phyloP scores from a whole-genome alignment of 37 sponge, comb jelly and placozoan genomes.

The Petrosia ficiformis region DNA sequence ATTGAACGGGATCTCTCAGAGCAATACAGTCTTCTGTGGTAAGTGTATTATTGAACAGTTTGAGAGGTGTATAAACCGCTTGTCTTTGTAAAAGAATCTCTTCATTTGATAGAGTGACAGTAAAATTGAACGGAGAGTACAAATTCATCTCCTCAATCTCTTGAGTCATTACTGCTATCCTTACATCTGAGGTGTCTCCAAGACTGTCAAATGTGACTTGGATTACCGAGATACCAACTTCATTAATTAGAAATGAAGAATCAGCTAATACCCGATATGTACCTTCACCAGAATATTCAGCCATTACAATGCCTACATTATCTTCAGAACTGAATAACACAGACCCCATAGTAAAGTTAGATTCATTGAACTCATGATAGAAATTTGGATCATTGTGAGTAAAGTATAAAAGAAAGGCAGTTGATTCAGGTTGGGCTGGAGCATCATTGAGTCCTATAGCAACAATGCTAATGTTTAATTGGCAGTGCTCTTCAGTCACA shows the following conservation, averaged over 20 bases:
- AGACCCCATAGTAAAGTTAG: slow-evolving; percentile 20
- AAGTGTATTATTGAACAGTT: slow-evolving; percentile 17
- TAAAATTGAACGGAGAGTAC: slow-evolving; percentile 22
- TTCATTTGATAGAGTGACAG: slow-evolving; percentile 1
- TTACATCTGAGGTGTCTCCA: slow-evolving; percentile 13
- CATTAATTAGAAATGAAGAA: slow-evolving; percentile 17
- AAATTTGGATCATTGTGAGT: slow-evolving; percentile 33
- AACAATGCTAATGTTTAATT: slow-evolving; percentile 21
- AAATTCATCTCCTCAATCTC: slow-evolving; percentile 18
- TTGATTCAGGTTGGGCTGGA: slow-evolving; percentile 14
- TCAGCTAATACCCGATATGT: slow-evolving; percentile 23
- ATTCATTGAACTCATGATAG: slow-evolving; percentile 44
- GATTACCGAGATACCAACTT: slow-evolving; percentile 62
- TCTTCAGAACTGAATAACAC: slow-evolving; percentile 1
- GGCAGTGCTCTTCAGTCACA: slow-evolving; percentile 22
- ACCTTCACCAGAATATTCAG: slow-evolving; percentile 35
- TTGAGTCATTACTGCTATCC: slow-evolving; percentile 43
- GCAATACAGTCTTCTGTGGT: slow-evolving; percentile 22
- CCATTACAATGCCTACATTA: slow-evolving; percentile 60
- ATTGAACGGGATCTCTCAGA: slow-evolving; percentile 12
- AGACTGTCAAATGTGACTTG: slow-evolving; percentile 54
- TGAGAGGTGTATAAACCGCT: slow-evolving; percentile 63
- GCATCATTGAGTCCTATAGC: slow-evolving; percentile 4
- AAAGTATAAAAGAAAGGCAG: slow-evolving; percentile 45
- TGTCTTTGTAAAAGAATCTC: slow-evolving; percentile 9